Conservation (phyloP, 64 coral and sea anemone genomes). For the Actinia tenebrosa region DNA sequence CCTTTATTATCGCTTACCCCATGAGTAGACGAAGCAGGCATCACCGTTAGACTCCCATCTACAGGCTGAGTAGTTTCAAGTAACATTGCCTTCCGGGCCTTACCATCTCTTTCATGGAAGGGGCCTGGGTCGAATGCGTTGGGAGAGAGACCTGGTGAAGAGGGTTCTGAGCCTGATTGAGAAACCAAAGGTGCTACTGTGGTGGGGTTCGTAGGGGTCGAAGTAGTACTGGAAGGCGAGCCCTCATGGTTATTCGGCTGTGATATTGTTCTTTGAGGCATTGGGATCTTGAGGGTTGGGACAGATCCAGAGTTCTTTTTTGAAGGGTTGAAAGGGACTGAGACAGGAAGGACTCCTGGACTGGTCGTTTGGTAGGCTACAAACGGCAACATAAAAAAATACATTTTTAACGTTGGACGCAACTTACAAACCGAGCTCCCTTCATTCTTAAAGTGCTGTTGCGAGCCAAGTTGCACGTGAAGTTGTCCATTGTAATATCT, state of each 20-base stretch:
- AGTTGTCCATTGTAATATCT: no score
- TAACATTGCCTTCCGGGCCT: background rate
- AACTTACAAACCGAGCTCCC: no score
- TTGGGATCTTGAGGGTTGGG: conserved; percentile 55
- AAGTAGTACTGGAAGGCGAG: conserved; percentile 55
- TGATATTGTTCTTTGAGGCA: background rate
- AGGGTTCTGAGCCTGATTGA: conserved; percentile 51
- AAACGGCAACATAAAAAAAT: background rate
- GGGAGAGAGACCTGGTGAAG: conserved; percentile 59
- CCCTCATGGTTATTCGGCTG: conserved; percentile 19
- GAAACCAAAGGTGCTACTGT: conserved; percentile 30
- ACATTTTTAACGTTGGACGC: no score
- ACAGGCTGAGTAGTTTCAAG: conserved; percentile 16
- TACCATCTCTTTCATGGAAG: background rate
- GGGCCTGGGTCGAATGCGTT: background rate
- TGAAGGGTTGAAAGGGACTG: conserved; percentile 76
- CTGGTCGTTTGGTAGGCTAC: conserved; percentile 59
- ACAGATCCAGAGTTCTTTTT: conserved; percentile 34
- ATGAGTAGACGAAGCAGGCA: background rate
- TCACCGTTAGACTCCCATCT: no score
- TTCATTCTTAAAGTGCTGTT: no score
- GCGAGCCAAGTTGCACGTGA: no score
- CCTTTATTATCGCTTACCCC: background rate
- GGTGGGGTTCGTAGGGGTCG: conserved; percentile 73
- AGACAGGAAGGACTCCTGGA: conserved; percentile 78